Conservation (phyloP, 1,140 invertebrate genomes). For the Dendroctonus ponderosae region DNA sequence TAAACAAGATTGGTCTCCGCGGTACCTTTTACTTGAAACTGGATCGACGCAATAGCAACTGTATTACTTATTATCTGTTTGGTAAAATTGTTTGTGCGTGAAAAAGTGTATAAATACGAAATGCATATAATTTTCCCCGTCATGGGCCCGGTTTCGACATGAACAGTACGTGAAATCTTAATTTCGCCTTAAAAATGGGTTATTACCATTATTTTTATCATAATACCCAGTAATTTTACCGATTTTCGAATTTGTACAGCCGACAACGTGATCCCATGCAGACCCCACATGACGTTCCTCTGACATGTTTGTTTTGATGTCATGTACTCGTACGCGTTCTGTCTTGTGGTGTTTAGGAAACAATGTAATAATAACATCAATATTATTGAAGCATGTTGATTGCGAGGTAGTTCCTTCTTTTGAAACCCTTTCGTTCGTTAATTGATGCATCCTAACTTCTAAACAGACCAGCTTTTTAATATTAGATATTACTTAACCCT, state of each 20-base stretch:
- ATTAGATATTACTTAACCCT: no score
- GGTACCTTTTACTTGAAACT: neutral
- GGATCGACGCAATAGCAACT: neutral
- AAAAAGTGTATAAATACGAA: slow-evolving; percentile 16
- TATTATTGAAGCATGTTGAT: no score
- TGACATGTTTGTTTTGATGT: neutral
- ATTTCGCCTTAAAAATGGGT: slow-evolving; percentile 22
- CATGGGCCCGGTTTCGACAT: slow-evolving; percentile 15
- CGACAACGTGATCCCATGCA: slow-evolving; percentile 1
- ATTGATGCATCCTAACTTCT: no score
- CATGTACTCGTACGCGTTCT: neutral
- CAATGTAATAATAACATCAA: no score
- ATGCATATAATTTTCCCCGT: slow-evolving; percentile 18
- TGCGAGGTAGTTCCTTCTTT: no score
- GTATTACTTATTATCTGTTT: slow-evolving; percentile 4
- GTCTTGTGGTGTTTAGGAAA: no score
- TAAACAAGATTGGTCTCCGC: no score
- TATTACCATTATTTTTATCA: slow-evolving; percentile 17
- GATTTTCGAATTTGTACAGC: slow-evolving; percentile 10
- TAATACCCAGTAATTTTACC: slow-evolving; percentile 24
- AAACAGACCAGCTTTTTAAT: no score
- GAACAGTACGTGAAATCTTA: slow-evolving; percentile 1
- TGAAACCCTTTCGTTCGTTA: no score
- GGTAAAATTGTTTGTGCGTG: slow-evolving; percentile 10
- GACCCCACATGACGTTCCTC: slow-evolving; percentile 10